A percentile compares a stretch with the other conserved stretches of the same genome.
phyloP scores from a whole-genome alignment of 2,888 invertebrate genomes.

The Thecophora atra region DNA sequence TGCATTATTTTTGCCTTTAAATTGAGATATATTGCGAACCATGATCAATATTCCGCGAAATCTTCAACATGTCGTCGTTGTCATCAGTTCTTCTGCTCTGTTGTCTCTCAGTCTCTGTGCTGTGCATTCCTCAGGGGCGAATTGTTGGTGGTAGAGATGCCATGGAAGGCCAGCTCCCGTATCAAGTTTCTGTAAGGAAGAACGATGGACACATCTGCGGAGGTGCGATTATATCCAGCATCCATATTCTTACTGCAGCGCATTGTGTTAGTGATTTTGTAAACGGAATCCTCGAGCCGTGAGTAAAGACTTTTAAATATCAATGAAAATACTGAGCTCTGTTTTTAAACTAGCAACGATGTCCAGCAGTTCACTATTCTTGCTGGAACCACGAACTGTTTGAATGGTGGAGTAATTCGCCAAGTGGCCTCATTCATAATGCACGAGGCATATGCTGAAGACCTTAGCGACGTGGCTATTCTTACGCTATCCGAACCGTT shows the following conservation, averaged over 20 bases:
- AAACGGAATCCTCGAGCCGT: constrained; percentile 49
- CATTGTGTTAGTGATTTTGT: constrained; percentile 56
- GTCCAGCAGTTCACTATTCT: constrained; percentile 53
- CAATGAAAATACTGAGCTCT: not conserved
- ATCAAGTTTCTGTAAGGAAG: constrained; percentile 60
- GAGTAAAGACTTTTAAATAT: not conserved
- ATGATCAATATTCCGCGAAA: too few relatives aligned
- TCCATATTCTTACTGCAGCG: constrained; percentile 55
- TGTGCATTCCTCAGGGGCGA: constrained; percentile 38
- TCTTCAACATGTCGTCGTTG: not conserved
- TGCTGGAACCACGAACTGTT: constrained; percentile 60
- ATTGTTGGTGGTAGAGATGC: constrained; percentile 57
- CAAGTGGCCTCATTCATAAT: constrained; percentile 52
- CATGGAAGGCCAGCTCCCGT: constrained; percentile 59
- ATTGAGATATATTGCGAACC: too few relatives aligned
- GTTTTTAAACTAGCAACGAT: constrained; percentile 49
- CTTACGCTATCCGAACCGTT: constrained; percentile 54
- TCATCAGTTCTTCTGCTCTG: not conserved
- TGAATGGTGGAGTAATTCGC: constrained; percentile 54
- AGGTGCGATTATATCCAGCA: constrained; percentile 52
- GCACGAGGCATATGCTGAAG: constrained; percentile 50
- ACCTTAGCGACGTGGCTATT: constrained; percentile 56
- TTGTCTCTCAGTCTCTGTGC: not conserved
- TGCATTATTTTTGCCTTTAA: not conserved
- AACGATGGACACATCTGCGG: constrained; percentile 54